Conservation (phyloP, 2,888 invertebrate species). For the Hartigia nigra region DNA sequence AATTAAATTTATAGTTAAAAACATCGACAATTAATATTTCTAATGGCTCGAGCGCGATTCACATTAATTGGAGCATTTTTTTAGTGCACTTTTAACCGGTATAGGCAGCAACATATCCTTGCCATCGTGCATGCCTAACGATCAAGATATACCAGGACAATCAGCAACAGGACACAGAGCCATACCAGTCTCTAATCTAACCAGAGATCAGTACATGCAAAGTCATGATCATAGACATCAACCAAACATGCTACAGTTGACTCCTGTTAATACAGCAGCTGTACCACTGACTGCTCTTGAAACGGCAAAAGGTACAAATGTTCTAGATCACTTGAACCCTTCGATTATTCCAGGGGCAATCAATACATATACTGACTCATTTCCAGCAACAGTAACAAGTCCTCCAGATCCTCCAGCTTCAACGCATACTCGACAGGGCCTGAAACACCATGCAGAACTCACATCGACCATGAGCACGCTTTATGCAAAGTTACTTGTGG, state of each 20-base stretch:
- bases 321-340: not conserved
- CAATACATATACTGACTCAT: not conserved
- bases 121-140: conserved; percentile 54
- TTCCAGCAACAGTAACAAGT: not conserved
- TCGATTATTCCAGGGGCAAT: not conserved
- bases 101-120: conserved; percentile 61
- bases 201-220: conserved; percentile 18
- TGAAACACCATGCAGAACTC: conserved; percentile 49
- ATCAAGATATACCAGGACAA: conserved; percentile 43
- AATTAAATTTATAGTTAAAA: not conserved
- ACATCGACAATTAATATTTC: not conserved
- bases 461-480: conserved; percentile 68
- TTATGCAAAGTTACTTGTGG: conserved; percentile 84
- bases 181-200: conserved; percentile 21
- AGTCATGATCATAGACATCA: conserved; percentile 20
- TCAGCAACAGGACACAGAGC: conserved; percentile 25
- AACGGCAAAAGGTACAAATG: conserved; percentile 34
- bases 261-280: conserved; percentile 46
- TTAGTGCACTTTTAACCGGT: conserved; percentile 43
- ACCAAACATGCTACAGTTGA: conserved; percentile 49
- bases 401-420: conserved; percentile 22
- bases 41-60: not conserved
- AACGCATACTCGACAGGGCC: conserved; percentile 21
- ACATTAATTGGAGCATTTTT: not conserved
- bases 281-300: conserved; percentile 46